A percentile compares a stretch with the other conserved stretches of the same genome.
Evolutionary conservation across 53 echinoderm and acorn worm genomes (phyloP).

Genomic region (Echinarachnius parma): DNA sequence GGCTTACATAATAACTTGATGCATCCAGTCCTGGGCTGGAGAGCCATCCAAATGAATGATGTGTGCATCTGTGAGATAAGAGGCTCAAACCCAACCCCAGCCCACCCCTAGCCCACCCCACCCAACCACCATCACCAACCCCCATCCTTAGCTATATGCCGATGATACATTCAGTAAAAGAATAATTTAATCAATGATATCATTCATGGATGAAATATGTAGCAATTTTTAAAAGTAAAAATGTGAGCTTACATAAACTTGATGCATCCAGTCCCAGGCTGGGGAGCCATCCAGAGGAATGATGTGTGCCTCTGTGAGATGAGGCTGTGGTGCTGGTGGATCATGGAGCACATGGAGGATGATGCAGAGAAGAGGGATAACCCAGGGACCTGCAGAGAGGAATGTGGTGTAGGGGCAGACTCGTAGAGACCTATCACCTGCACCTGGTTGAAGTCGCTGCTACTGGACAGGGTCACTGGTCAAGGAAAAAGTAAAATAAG

Average conservation of each 20-base stretch:
- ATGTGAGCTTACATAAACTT: constrained; percentile 76
- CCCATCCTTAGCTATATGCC: too few species aligned
- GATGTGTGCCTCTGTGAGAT: constrained; percentile 30
- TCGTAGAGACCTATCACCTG: constrained; percentile 54
- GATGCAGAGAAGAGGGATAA: too few species aligned
- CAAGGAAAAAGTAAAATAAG: neutral
- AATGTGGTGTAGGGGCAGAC: constrained; percentile 10
- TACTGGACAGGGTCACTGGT: constrained; percentile 58
- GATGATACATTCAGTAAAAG: too few species aligned
- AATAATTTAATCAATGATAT: too few species aligned
- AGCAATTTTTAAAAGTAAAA: neutral
- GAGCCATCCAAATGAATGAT: too few species aligned
- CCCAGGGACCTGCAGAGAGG: neutral
- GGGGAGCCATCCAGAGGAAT: constrained; percentile 77
- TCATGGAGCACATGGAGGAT: constrained; percentile 59
- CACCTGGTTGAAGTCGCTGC: constrained; percentile 55
- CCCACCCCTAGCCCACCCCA: too few species aligned
- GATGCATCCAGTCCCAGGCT: constrained; percentile 71
- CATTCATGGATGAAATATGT: too few species aligned
- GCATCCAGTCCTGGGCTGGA: too few species aligned
- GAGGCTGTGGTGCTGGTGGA: constrained; percentile 52
- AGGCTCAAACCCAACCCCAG: too few species aligned
- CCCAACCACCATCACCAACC: too few species aligned
- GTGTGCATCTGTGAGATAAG: too few species aligned
- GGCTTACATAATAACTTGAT: too few species aligned